Conservation (phyloP, 1,140 invertebrate species). For the Caenorhabditis brenneri region DNA sequence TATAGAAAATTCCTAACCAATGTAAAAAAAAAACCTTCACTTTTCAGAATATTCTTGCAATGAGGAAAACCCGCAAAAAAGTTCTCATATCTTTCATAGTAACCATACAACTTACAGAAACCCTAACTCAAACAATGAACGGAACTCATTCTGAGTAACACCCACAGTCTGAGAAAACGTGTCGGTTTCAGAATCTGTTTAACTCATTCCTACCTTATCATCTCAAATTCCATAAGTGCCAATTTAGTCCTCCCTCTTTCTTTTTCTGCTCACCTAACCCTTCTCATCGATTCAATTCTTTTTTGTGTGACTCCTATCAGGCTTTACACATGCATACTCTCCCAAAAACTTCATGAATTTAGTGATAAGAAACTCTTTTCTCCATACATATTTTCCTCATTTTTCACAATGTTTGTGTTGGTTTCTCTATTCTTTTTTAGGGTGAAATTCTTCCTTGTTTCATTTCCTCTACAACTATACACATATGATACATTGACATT, state of each 20-base stretch:
- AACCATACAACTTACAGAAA: too few relatives aligned
- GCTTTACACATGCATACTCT: neutral
- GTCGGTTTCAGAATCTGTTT: too few relatives aligned
- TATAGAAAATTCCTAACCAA: too few relatives aligned
- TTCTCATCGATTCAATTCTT: neutral
- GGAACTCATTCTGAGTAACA: too few relatives aligned
- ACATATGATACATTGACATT: slow-evolving; percentile 11
- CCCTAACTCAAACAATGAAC: too few relatives aligned
- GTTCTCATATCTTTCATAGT: too few relatives aligned
- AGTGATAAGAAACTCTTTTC: neutral
- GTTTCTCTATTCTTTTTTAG: neutral
- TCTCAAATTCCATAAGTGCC: slow-evolving; percentile 14
- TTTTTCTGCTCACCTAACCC: neutral
- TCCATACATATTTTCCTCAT: neutral
- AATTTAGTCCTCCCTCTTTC: neutral
- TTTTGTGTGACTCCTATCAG: neutral
- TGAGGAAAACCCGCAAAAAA: too few relatives aligned
- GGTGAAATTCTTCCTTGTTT: too few relatives aligned
- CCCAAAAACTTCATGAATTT: neutral
- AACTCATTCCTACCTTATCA: neutral
- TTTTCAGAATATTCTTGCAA: too few relatives aligned
- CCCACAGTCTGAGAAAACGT: too few relatives aligned
- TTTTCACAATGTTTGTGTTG: neutral
- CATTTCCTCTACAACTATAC: neutral
- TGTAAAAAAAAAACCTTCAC: too few relatives aligned